phyloP scores from a whole-genome alignment of 2,888 invertebrate genomes.

The Abscondita cerata region DNA sequence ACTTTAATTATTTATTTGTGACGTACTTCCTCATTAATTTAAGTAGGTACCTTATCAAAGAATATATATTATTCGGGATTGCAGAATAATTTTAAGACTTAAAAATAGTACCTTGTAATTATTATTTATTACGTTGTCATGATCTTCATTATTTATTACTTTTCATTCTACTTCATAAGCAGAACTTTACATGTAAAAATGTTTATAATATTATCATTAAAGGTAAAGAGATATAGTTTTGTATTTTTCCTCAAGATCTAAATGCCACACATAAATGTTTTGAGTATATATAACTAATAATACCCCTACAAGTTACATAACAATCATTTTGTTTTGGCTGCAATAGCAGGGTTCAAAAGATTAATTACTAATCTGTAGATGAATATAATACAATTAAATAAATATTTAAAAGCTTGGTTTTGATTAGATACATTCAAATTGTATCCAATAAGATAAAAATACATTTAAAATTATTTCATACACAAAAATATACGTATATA shows the following conservation, averaged over 20 bases:
- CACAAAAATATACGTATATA: no score
- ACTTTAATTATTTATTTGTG: constrained; percentile 12
- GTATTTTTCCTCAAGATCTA: background rate
- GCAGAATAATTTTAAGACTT: constrained; percentile 45
- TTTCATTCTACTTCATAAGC: constrained; percentile 46
- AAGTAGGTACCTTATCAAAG: constrained; percentile 37
- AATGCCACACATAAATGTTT: no score
- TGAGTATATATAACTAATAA: no score
- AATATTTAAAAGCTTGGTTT: no score
- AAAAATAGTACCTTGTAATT: constrained; percentile 36
- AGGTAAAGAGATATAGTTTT: constrained; percentile 20
- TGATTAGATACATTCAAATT: no score
- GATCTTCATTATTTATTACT: constrained; percentile 46
- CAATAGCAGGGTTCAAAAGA: no score
- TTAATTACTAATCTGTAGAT: no score
- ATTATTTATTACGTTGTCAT: constrained; percentile 47
- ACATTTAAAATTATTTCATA: no score
- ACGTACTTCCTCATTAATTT: constrained; percentile 32
- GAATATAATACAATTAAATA: no score
- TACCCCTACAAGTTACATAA: no score
- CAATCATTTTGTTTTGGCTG: no score
- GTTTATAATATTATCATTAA: constrained; percentile 54
- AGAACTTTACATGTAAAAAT: constrained; percentile 58
- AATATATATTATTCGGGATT: constrained; percentile 37
- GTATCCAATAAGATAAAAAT: no score